These are phyloP conservation scores for Xerus inauris DNA, from an alignment of 2,113 vertebrate species.

Conservation along the genomic window DNA sequence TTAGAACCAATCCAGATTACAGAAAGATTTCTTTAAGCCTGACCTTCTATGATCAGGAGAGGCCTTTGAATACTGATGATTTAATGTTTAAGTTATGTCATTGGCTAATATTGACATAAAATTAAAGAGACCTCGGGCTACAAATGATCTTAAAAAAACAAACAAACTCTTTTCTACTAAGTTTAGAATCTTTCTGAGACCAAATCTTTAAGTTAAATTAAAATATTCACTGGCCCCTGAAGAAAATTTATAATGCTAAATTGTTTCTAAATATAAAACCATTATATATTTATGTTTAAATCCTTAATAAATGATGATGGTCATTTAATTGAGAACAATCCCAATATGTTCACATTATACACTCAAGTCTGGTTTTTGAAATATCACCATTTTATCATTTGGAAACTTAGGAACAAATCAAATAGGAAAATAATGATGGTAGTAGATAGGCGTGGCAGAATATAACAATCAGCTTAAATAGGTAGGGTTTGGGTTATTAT, in stretches of 20 bases:
- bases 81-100: slow-evolving; percentile 45
- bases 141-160: not conserved
- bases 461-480: not conserved
- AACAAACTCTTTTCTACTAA: slow-evolving; percentile 36
- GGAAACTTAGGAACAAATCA: not conserved
- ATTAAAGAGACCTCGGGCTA: slow-evolving; percentile 8
- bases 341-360: not conserved
- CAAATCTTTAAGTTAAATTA: slow-evolving; percentile 62
- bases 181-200: slow-evolving; percentile 34
- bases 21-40: not conserved
- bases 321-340: slow-evolving; percentile 30
- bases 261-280: slow-evolving; percentile 38
- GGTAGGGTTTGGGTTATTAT: not conserved
- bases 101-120: slow-evolving; percentile 56
- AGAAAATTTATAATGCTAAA: slow-evolving; percentile 47
- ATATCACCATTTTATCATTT: slow-evolving; percentile 16
- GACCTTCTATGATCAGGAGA: not conserved
- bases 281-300: slow-evolving; percentile 37
- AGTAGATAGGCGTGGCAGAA: not conserved
- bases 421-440: not conserved
- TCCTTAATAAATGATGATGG: slow-evolving; percentile 66
- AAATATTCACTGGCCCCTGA: slow-evolving; percentile 12
- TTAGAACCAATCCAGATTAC: not conserved
- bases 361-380: slow-evolving; percentile 41
- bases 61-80: not conserved